Conservation (phyloP, 30 jellyfish, hydroid and myxozoan genomes). For the Rhopilema esculentum region DNA sequence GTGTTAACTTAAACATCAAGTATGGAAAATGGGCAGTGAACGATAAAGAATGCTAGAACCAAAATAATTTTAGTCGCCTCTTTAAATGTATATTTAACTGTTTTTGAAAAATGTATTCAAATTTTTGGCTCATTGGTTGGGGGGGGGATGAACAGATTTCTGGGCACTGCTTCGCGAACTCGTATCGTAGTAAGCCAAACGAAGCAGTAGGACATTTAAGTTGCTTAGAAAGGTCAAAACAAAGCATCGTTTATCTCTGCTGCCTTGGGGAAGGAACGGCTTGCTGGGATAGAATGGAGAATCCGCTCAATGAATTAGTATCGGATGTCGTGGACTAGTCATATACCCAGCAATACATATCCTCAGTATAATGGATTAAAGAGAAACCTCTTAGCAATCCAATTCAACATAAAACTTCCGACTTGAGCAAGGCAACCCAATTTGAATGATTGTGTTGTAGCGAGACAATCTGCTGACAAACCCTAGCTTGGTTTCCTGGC, state of each 20-base stretch:
- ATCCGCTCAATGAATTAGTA: background rate
- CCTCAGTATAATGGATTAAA: background rate
- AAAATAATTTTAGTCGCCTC: too few relatives aligned
- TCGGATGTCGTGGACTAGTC: background rate
- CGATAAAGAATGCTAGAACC: too few relatives aligned
- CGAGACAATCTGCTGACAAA: background rate
- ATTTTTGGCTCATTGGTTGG: too few relatives aligned
- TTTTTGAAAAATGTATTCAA: too few relatives aligned
- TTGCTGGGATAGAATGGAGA: background rate
- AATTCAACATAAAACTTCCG: background rate
- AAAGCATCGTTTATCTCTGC: background rate
- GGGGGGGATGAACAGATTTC: too few relatives aligned
- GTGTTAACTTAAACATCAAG: too few relatives aligned
- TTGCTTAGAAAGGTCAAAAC: background rate
- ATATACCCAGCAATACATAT: background rate
- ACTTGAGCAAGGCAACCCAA: background rate
- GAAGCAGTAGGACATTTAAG: too few relatives aligned
- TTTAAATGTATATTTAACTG: too few relatives aligned
- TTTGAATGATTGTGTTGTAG: background rate
- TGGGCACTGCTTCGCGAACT: too few relatives aligned
- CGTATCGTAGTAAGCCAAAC: too few relatives aligned
- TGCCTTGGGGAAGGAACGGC: background rate
- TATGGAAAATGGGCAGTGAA: too few relatives aligned
- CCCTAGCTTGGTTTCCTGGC: background rate
- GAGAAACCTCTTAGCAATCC: background rate